phyloP scores from a whole-genome alignment of 2,113 vertebrate genomes.

The Phalacrocorax aristotelis region DNA sequence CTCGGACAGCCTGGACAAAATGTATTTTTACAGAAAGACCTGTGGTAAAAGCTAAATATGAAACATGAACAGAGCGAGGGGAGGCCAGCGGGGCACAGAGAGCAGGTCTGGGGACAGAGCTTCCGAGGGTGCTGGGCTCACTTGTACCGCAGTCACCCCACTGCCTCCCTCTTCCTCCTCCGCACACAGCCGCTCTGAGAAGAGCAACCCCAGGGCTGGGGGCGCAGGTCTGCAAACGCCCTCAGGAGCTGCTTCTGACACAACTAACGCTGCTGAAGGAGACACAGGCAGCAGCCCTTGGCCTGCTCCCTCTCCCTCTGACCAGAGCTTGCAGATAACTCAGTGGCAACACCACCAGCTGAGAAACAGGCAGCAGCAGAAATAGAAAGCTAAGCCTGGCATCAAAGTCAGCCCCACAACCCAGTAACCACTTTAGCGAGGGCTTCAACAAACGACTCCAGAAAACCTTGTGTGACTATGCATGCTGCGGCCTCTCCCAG shows the following conservation, averaged over 20 bases:
- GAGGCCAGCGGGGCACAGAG: rapidly evolving
- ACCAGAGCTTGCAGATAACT: background rate
- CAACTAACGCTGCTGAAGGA: rapidly evolving
- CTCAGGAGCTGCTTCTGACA: background rate
- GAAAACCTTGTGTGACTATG: background rate
- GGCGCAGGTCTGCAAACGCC: background rate
- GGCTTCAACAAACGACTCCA: background rate
- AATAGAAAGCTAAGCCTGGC: background rate
- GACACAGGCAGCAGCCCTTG: background rate
- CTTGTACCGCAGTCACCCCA: background rate
- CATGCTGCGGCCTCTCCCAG: background rate
- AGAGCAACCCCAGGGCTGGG: background rate
- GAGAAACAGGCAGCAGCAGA: background rate
- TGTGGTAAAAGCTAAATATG: background rate
- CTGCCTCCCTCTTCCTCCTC: background rate
- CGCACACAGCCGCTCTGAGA: background rate
- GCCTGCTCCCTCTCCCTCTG: background rate
- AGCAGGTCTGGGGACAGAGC: background rate
- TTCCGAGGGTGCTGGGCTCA: background rate
- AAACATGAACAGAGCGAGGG: background rate
- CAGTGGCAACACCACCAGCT: background rate
- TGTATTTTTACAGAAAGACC: background rate
- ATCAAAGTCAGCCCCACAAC: background rate
- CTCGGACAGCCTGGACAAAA: background rate
- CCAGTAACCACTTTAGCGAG: background rate